Evolutionary conservation across 2,113 vertebrate species (phyloP).

Genomic region (Chroicocephalus ridibundus): DNA sequence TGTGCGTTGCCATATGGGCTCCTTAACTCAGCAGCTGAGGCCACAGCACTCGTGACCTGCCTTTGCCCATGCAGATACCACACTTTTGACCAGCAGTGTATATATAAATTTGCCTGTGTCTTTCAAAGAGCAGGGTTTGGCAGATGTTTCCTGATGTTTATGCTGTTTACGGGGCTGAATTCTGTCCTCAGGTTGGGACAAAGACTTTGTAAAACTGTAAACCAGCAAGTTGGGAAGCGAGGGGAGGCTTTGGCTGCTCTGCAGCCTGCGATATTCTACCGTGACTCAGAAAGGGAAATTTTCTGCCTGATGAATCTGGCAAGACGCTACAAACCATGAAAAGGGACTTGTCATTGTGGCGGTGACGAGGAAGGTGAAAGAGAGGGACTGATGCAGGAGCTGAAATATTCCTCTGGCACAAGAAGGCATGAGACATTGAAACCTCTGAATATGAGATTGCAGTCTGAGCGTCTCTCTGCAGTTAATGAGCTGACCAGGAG

Average conservation of each 20-base stretch:
- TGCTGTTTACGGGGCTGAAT: neutral
- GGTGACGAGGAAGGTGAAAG: neutral
- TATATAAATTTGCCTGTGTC: neutral
- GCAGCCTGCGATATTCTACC: neutral
- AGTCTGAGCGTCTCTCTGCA: neutral
- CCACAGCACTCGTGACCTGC: neutral
- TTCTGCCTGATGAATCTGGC: slow-evolving; percentile 14
- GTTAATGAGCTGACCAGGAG: neutral
- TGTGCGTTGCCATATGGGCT: neutral
- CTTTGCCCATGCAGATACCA: neutral
- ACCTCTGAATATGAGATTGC: neutral
- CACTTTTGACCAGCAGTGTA: neutral
- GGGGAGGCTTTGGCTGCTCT: neutral
- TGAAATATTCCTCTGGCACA: neutral
- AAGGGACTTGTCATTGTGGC: neutral
- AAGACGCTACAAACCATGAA: neutral
- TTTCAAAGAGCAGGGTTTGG: neutral
- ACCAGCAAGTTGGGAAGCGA: rapidly evolving
- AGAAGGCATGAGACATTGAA: neutral
- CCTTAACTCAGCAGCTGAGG: neutral
- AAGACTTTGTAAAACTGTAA: neutral
- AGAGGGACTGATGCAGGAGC: neutral
- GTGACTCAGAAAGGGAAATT: slow-evolving; percentile 43
- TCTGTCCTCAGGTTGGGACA: neutral
- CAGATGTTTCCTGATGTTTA: neutral